A percentile compares a stretch with the other conserved stretches of the same genome.
phyloP scores from a whole-genome alignment of 2,888 invertebrate genomes.

The Heliothis peltigera region DNA sequence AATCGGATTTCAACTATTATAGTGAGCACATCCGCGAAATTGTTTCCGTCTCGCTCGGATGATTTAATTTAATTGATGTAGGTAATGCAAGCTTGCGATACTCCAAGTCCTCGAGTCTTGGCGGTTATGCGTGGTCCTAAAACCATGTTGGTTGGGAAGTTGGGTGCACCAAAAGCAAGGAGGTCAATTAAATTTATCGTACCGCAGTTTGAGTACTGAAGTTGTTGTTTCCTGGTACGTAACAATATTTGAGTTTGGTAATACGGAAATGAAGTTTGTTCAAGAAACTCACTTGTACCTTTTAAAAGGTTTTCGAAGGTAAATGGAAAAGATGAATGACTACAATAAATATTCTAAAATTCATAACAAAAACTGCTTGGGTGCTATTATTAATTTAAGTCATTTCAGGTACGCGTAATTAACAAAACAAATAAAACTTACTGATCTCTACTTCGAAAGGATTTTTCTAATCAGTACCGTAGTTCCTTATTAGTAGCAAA shows the following conservation, averaged over 20 bases:
- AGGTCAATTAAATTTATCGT: neutral
- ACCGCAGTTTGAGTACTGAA: neutral
- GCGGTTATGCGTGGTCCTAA: conserved; percentile 1
- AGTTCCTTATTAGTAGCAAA: no score
- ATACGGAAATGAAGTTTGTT: no score
- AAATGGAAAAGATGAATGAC: neutral
- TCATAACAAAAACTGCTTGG: neutral
- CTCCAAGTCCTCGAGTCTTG: conserved; percentile 9
- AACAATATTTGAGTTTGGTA: conserved; percentile 1
- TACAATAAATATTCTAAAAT: neutral
- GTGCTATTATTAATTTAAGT: no score
- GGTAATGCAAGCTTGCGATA: conserved; percentile 43
- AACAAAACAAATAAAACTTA: no score
- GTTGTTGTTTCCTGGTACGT: neutral
- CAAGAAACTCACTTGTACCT: no score
- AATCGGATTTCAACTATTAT: conserved; percentile 81
- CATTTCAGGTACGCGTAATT: no score
- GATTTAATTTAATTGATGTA: conserved; percentile 74
- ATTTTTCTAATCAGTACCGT: no score
- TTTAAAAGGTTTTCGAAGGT: no score
- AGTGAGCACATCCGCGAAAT: conserved; percentile 70
- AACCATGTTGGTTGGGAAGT: conserved; percentile 4
- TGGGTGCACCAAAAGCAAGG: conserved; percentile 9
- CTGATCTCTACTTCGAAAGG: no score
- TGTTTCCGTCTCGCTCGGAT: conserved; percentile 70